phyloP scores from a whole-genome alignment of 2,797 vertebrate species.

The Menidia menidia region DNA sequence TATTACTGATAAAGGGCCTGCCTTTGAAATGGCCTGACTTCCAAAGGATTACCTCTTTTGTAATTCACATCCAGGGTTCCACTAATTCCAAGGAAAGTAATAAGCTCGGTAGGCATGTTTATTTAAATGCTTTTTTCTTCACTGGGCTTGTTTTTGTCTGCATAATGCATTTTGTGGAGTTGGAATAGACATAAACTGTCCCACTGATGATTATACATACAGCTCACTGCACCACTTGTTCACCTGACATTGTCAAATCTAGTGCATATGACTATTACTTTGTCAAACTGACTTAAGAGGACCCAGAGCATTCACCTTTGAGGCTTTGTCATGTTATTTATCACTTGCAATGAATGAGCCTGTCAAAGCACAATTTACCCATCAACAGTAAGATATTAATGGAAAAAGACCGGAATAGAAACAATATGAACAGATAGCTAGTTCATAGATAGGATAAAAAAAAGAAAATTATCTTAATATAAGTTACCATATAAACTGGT shows the following conservation, averaged over 20 bases:
- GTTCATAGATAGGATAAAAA: not conserved
- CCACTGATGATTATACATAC: conserved; percentile 38
- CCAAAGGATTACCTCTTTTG: conserved; percentile 64
- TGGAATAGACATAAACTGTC: conserved; percentile 21
- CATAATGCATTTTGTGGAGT: conserved; percentile 13
- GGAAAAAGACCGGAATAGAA: conserved; percentile 44
- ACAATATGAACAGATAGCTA: conserved; percentile 21
- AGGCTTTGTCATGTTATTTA: conserved; percentile 55
- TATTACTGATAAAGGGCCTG: conserved; percentile 66
- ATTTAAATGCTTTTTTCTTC: conserved; percentile 41
- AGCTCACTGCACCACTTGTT: conserved; percentile 40
- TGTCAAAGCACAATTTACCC: conserved; percentile 58
- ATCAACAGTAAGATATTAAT: conserved; percentile 48
- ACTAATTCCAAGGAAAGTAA: conserved; percentile 39
- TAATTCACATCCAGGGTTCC: conserved; percentile 59
- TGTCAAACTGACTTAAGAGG: conserved; percentile 69
- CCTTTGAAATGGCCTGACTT: conserved; percentile 64
- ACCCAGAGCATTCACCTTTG: conserved; percentile 56
- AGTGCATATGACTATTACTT: conserved; percentile 57
- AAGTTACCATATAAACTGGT: conserved; percentile 2
- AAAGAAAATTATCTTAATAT: not conserved
- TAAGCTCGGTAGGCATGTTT: conserved; percentile 28
- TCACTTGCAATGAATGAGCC: conserved; percentile 61
- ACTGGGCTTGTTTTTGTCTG: conserved; percentile 15
- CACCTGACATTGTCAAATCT: conserved; percentile 50